These are phyloP conservation scores for Rhingia campestris DNA, from an alignment of 2,888 invertebrate genomes.

Conservation along the genomic window DNA sequence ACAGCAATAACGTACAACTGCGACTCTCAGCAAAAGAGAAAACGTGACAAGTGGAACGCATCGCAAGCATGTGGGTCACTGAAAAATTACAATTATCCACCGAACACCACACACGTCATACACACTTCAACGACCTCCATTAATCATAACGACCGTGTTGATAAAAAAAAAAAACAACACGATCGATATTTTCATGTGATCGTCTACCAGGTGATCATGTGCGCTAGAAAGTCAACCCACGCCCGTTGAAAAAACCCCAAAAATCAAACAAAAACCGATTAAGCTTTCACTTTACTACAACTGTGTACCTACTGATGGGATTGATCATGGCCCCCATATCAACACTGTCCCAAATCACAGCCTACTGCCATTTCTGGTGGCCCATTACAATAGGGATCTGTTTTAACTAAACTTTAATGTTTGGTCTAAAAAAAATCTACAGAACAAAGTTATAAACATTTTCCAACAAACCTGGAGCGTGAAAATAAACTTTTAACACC, in stretches of 20 bases:
- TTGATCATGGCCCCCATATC: background rate
- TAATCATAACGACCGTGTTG: slow-evolving; percentile 45
- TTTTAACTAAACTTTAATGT: slow-evolving; percentile 67
- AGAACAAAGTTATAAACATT: slow-evolving; percentile 44
- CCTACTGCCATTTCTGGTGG: slow-evolving; percentile 22
- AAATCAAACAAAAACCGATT: background rate
- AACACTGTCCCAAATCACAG: background rate
- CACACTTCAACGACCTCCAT: slow-evolving; percentile 12
- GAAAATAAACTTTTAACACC: slow-evolving; percentile 45
- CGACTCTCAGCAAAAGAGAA: no score
- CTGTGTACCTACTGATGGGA: background rate
- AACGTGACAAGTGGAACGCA: no score
- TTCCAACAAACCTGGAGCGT: slow-evolving; percentile 11
- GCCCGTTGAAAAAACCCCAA: background rate
- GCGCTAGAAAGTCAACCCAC: background rate
- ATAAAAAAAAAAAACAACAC: slow-evolving; percentile 41
- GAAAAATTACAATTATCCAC: background rate
- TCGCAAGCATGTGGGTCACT: no score
- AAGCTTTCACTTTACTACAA: slow-evolving; percentile 6
- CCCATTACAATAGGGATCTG: slow-evolving; percentile 70
- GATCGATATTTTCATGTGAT: slow-evolving; percentile 68
- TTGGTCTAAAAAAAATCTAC: slow-evolving; percentile 37
- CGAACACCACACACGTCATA: background rate
- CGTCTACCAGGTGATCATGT: slow-evolving; percentile 49
- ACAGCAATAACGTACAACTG: no score